Evolutionary conservation across 2,113 vertebrate genomes (phyloP).

Genomic region (Notarius lentiginosus): DNA sequence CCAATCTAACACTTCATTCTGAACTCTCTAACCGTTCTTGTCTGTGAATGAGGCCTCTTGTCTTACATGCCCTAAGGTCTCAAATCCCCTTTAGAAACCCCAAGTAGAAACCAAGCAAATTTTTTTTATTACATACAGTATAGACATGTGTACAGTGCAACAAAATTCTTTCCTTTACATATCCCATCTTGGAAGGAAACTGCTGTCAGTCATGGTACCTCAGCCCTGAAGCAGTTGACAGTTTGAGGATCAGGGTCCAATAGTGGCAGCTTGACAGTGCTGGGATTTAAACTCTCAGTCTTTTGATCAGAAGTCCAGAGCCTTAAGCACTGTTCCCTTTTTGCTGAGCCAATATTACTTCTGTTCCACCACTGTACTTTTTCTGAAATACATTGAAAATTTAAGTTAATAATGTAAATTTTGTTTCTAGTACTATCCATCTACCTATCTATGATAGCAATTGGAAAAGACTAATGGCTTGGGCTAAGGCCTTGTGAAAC

Average conservation of each 20-base stretch:
- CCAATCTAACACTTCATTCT: slow-evolving; percentile 47
- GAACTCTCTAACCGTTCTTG: slow-evolving; percentile 46
- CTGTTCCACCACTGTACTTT: background rate
- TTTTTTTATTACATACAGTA: background rate
- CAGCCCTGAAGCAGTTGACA: background rate
- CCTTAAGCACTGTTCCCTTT: background rate
- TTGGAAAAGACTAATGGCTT: background rate
- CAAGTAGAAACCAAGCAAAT: background rate
- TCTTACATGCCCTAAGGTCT: slow-evolving; percentile 9
- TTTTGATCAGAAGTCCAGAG: background rate
- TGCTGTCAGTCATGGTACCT: background rate
- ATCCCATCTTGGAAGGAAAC: background rate
- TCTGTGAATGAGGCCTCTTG: slow-evolving; percentile 9
- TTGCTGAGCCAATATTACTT: background rate
- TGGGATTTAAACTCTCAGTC: too few relatives aligned
- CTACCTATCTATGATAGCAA: background rate
- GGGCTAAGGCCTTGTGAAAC: background rate
- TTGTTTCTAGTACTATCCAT: background rate
- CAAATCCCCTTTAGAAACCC: background rate
- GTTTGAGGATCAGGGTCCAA: background rate
- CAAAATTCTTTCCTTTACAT: background rate
- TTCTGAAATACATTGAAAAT: background rate
- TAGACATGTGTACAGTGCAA: background rate
- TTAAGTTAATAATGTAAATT: background rate
- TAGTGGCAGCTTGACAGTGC: background rate